Evolutionary conservation across 2,113 vertebrate species (phyloP).

Genomic region (Himantopus leucocephalus): DNA sequence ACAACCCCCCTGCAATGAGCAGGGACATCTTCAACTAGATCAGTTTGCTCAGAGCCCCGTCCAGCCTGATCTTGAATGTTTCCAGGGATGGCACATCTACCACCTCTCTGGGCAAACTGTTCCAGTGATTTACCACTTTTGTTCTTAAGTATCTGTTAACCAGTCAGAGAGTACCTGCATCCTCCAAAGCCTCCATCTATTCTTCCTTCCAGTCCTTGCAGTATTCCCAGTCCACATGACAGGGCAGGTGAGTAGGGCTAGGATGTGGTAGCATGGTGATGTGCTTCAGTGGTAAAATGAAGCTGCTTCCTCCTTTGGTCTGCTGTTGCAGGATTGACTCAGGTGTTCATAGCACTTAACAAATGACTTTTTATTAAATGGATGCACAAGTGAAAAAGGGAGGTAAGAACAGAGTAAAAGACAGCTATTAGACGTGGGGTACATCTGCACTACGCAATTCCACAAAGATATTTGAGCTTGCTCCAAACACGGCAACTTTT

Average conservation of each 20-base stretch:
- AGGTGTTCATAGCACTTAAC: background rate
- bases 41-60: background rate
- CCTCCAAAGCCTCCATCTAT: background rate
- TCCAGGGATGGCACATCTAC: background rate
- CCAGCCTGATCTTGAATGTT: background rate
- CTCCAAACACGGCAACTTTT: background rate
- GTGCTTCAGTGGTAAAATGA: background rate
- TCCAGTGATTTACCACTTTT: background rate
- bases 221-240: background rate
- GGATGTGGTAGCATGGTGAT: background rate
- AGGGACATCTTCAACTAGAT: background rate
- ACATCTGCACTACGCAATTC: background rate
- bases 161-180: background rate
- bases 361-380: background rate
- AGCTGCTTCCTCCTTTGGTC: background rate
- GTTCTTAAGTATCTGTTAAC: background rate
- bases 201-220: background rate
- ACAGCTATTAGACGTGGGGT: background rate
- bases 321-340: background rate
- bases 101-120: background rate
- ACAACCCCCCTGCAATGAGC: background rate
- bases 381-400: background rate
- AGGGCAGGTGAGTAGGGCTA: background rate
- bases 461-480: background rate
- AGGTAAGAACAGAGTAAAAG: background rate